Evolutionary conservation across 2,113 vertebrate species (phyloP).

Genomic region (Nestor notabilis): DNA sequence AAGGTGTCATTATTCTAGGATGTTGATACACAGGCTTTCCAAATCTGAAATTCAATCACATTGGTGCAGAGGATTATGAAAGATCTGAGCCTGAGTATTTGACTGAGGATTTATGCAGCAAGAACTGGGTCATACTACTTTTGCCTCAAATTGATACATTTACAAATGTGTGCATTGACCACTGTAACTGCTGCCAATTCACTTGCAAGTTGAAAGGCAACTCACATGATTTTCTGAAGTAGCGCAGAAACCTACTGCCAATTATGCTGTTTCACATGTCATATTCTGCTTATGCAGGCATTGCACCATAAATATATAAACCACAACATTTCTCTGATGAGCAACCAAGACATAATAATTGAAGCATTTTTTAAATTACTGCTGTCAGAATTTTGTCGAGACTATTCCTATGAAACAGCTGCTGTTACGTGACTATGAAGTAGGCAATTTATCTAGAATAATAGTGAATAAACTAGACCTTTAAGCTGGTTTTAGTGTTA

Average conservation of each 20-base stretch:
- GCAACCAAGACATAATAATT: conserved; percentile 26
- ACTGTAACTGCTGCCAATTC: neutral
- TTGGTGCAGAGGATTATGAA: neutral
- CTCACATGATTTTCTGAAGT: neutral
- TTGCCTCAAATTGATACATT: neutral
- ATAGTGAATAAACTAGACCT: neutral
- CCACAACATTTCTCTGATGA: neutral
- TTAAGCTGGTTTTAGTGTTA: neutral
- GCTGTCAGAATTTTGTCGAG: conserved; percentile 27
- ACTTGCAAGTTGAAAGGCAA: neutral
- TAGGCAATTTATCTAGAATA: conserved; percentile 22
- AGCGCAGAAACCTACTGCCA: neutral
- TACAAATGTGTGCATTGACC: neutral
- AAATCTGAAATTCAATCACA: neutral
- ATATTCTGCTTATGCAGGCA: neutral
- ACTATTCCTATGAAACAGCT: conserved; percentile 11
- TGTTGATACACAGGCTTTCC: neutral
- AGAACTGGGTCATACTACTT: neutral
- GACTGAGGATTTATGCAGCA: neutral
- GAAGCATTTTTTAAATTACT: conserved; percentile 7
- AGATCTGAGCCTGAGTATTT: neutral
- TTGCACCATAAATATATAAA: neutral
- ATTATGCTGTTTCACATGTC: neutral
- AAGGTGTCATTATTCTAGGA: neutral
- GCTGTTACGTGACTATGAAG: neutral